phyloP scores from a whole-genome alignment of 2,113 vertebrate genomes.

The Oncorhynchus kisutch region DNA sequence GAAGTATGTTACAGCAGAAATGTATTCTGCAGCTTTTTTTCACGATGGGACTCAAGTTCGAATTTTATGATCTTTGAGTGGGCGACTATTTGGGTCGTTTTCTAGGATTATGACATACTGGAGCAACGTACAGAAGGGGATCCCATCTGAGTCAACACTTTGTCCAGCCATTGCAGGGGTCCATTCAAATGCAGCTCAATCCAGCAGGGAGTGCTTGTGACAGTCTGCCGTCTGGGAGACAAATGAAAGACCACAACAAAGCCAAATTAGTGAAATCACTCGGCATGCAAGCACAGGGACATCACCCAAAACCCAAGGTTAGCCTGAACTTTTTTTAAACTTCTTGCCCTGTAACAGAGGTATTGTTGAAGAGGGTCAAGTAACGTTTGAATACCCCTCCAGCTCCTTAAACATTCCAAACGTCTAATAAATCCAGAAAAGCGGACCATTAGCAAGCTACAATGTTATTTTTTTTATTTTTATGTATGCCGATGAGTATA shows the following conservation, averaged over 20 bases:
- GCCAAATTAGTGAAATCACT: background rate
- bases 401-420: background rate
- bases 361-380: background rate
- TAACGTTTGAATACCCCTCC: background rate
- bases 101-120: slow-evolving; percentile 90
- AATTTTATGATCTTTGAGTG: slow-evolving; percentile 59
- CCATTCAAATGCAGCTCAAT: slow-evolving; percentile 98
- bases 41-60: slow-evolving; percentile 56
- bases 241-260: background rate
- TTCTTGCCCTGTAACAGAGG: background rate
- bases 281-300: background rate
- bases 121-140: slow-evolving; percentile 97
- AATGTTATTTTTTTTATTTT: background rate
- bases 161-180: slow-evolving; percentile 97
- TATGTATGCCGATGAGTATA: background rate
- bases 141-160: slow-evolving; percentile 99
- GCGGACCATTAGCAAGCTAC: background rate
- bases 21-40: slow-evolving; percentile 46
- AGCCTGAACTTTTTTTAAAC: too few relatives aligned
- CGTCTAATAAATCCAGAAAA: background rate
- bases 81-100: slow-evolving; percentile 45
- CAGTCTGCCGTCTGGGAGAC: slow-evolving; percentile 86
- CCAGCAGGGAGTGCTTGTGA: slow-evolving; percentile 99
- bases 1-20: slow-evolving; percentile 56
- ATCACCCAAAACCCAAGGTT: too few relatives aligned